Base-by-base conservation (phyloP, 2,888 invertebrate genomes). In the Ptychoptera contaminata region DNA sequence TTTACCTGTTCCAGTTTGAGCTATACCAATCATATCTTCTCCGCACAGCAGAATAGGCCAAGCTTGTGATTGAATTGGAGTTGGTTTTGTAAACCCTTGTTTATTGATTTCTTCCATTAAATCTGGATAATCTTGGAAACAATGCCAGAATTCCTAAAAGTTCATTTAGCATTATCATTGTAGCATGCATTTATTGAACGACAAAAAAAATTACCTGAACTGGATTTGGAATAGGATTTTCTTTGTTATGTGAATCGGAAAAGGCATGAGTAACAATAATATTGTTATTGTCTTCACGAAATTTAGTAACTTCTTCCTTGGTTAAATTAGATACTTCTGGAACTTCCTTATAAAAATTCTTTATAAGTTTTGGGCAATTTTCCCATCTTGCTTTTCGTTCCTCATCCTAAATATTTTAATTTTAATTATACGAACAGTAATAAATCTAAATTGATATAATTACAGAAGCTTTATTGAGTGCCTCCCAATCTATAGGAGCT, bases 21-120 rank as follows among this genome's bases (percentile, higher is more conserved):
- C 96, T 51, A 97, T 94, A 8, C 96, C 96, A 60, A 97, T 94
- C 60, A 96, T 66, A 65, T 97, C 96, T 57, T 82, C 77, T 0
- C 97, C 97, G 56, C 79, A 77, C 37, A 97, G 65, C 1, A 96
- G 69, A 48, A 96, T 74, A 1, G 97, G 97, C 96, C 96, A 97
- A 0, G 90, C 84, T 67, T 94, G 93, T 47, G 80, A 71, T 64
- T 96, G 91, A 55, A 96, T 92, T 0, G 94, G 94, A 1, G 90
- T 84, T 0, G 94, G 96, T 48, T 73, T 74, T 16, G 63, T 62
- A 59, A 94, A 96, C 0, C 77, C 79, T 51, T 84, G 85, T 52
- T 85, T 85, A 41, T 70, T 60, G 40, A 96, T 83, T 68, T 90
- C 85, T 1, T 66, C 67, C 50, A 94, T 58, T 44, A 96, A 79